Conservation (phyloP, 2,797 vertebrate genomes). For the Hippocampus kuda region DNA sequence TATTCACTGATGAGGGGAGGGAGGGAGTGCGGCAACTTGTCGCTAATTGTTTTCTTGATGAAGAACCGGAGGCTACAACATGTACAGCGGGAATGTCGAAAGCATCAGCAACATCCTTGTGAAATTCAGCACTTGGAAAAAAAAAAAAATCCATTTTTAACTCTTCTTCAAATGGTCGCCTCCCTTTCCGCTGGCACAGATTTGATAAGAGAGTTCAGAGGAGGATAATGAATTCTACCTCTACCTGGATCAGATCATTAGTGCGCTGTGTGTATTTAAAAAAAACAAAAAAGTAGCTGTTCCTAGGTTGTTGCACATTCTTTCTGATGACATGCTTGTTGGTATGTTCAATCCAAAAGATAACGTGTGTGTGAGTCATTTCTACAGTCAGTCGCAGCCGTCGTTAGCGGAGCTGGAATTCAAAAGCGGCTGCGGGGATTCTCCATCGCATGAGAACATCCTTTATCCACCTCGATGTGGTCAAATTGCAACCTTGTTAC, state of each 20-base stretch:
- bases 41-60: conserved; percentile 22
- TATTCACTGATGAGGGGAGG: background rate
- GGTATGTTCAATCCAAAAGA: conserved; percentile 20
- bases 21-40: background rate
- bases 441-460: conserved; percentile 67
- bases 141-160: conserved; percentile 11
- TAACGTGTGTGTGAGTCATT: conserved; percentile 16
- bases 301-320: conserved; percentile 16
- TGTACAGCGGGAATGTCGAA: conserved; percentile 15
- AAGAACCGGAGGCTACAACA: conserved; percentile 24
- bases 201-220: conserved; percentile 14
- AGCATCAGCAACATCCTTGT: conserved; percentile 17
- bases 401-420: conserved; percentile 45
- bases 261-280: conserved; percentile 7
- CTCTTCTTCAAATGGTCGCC: conserved; percentile 11
- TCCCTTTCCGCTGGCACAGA: conserved; percentile 9
- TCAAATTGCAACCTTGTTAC: conserved; percentile 60
- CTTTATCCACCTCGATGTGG: conserved; percentile 62
- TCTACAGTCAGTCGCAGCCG: conserved; percentile 7
- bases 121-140: conserved; percentile 2
- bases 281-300: conserved; percentile 15
- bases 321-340: conserved; percentile 10
- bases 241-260: conserved; percentile 38
- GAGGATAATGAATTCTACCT: conserved; percentile 29
- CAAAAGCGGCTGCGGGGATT: conserved; percentile 55